phyloP scores from a whole-genome alignment of 2,888 invertebrate species.

The Napeogenes sylphis region DNA sequence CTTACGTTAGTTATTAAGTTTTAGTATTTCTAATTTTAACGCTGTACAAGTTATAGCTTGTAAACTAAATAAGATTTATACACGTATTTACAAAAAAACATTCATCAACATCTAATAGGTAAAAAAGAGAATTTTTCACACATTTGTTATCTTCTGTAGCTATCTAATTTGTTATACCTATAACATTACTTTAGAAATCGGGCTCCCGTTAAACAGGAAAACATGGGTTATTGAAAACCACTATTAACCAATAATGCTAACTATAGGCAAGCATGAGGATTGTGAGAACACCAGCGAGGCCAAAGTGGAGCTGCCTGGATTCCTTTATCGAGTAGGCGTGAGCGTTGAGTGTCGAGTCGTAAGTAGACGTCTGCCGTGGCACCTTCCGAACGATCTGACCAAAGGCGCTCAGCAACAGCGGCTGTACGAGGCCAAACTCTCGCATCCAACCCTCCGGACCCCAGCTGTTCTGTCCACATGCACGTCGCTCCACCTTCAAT shows the following conservation, averaged over 20 bases:
- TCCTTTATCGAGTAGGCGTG: constrained; percentile 80
- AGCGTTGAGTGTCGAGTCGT: constrained; percentile 81
- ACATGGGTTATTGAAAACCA: neutral
- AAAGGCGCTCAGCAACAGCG: constrained; percentile 88
- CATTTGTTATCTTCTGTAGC: neutral
- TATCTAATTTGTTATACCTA: constrained; percentile 6
- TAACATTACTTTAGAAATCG: neutral
- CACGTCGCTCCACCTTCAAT: constrained; percentile 87
- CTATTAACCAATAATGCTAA: too few species aligned
- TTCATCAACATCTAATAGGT: constrained; percentile 3
- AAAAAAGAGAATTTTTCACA: neutral
- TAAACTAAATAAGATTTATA: neutral
- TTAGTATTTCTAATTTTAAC: constrained; percentile 21
- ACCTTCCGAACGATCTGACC: constrained; percentile 79
- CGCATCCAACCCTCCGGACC: constrained; percentile 84
- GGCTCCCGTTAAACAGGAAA: neutral
- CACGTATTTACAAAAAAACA: constrained; percentile 6
- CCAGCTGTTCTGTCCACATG: constrained; percentile 91
- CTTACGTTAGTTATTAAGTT: constrained; percentile 24
- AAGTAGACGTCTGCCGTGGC: constrained; percentile 81
- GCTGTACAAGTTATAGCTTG: constrained; percentile 26
- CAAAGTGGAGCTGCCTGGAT: constrained; percentile 83
- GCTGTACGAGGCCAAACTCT: constrained; percentile 90
- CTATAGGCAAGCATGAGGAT: constrained; percentile 84
- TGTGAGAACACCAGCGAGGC: constrained; percentile 87